Base-by-base conservation (phyloP, 2,797 vertebrate genomes). In the Discoglossus pictus region DNA sequence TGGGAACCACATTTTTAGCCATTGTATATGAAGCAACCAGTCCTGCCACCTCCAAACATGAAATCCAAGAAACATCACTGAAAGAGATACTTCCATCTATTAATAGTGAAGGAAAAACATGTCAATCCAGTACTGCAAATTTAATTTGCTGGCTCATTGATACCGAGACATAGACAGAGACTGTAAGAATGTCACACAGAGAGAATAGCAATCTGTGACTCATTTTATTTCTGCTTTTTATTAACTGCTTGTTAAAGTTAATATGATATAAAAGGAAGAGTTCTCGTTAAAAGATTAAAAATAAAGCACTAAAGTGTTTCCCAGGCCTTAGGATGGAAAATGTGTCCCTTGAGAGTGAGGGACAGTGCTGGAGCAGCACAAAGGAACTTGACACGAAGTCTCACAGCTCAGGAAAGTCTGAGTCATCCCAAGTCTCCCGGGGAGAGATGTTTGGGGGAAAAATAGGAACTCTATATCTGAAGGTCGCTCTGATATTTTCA, bases 91-190 rank as follows among this genome's bases (percentile, higher is more conserved):
- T 36, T 48, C 39, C 42, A 6, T 13, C 60, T 70, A 70, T 63
- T 63, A 58, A 70, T 70, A 64, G 51, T 15, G 51, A 48, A 7
- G 35, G 60, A 25, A 70, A 56, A 58, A 70, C 42, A 50, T 58
- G 67, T 63, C 18, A 24, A 23, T 58, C 53, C 35, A 42, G 23
- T 7, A 15, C 60, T 58, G 35, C 36, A 58, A 10, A 15, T 53
- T 68, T 68, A 13, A 7, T 47, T 52, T 25, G 11, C 51, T 62
- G 34, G 23, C 51, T 69, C 34, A 61, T 38, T 63, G 18, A 70
- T 25, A 34, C 10, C 21, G 44, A 56, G 35, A 38, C 21, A 61
- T 61, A 44, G 61, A 68, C 50, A 69, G 23, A 23, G 15, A 15
- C 35, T 44, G 38, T 42, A 47, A 34, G 66, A 61, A 18, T 18